Percentiles rank a stretch among this genome's conserved stretches.
Conservation (phyloP, 1,140 invertebrate species). For the Spodoptera litura region DNA sequence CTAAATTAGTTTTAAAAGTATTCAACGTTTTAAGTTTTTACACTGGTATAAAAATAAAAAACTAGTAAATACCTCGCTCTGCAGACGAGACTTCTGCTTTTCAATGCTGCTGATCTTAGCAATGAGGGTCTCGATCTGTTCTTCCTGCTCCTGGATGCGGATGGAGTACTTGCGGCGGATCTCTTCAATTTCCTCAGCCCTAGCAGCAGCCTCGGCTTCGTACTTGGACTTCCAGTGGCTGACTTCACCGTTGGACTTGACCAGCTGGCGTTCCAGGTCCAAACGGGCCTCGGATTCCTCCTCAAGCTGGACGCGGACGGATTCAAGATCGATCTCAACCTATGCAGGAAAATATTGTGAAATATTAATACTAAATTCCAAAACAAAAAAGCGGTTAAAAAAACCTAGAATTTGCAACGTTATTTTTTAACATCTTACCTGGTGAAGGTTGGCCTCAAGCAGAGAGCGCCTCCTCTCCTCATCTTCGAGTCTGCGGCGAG, state of each 20-base stretch:
- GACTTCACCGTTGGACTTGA: slow-evolving; percentile 96
- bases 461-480: slow-evolving; percentile 96
- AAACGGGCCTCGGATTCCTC: slow-evolving; percentile 98
- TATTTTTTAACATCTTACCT: slow-evolving; percentile 83
- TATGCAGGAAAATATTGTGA: slow-evolving; percentile 60
- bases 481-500: slow-evolving; percentile 96
- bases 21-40: background rate
- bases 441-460: slow-evolving; percentile 95
- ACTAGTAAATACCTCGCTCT: slow-evolving; percentile 91
- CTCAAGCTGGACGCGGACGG: slow-evolving; percentile 96
- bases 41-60: no score
- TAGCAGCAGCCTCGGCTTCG: slow-evolving; percentile 95
- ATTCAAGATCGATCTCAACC: slow-evolving; percentile 97
- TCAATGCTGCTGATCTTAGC: slow-evolving; percentile 97
- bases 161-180: slow-evolving; percentile 95
- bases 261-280: slow-evolving; percentile 97
- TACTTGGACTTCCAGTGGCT: slow-evolving; percentile 96
- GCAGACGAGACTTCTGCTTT: slow-evolving; percentile 97
- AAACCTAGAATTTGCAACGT: background rate
- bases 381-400: background rate
- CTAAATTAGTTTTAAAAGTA: no score
- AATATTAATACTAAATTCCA: background rate
- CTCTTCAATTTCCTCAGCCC: slow-evolving; percentile 97
- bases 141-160: slow-evolving; percentile 97
- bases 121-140: slow-evolving; percentile 96